Evolutionary conservation across 2,113 vertebrate species (phyloP).

Genomic region (Picathartes gymnocephalus): DNA sequence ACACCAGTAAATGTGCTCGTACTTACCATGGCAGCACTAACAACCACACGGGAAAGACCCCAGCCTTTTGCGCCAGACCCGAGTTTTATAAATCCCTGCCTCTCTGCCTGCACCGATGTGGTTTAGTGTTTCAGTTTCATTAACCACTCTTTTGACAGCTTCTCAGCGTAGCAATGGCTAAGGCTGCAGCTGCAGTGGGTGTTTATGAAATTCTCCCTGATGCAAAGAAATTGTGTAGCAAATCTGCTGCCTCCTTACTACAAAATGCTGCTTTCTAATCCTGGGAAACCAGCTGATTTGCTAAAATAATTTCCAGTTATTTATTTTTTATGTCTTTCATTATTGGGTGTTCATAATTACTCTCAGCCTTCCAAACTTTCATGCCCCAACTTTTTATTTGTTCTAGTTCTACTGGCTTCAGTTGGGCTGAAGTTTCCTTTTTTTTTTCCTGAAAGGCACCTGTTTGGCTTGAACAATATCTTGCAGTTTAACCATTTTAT

Average conservation of each 20-base stretch:
- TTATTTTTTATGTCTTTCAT: slow-evolving; percentile 25
- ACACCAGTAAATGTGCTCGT: neutral
- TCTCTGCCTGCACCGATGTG: neutral
- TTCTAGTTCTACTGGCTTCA: neutral
- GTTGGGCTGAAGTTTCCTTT: neutral
- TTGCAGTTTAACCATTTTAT: slow-evolving; percentile 11
- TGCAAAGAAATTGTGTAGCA: neutral
- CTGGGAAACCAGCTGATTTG: neutral
- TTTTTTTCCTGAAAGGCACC: neutral
- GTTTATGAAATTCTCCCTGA: neutral
- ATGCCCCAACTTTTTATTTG: neutral
- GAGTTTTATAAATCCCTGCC: neutral
- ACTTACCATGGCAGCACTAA: neutral
- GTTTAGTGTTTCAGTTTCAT: slow-evolving; percentile 1
- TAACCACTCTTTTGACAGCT: neutral
- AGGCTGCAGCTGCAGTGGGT: neutral
- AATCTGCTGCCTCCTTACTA: neutral
- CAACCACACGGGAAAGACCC: neutral
- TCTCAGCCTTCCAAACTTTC: neutral
- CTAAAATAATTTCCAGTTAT: slow-evolving; percentile 1
- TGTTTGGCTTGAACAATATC: slow-evolving; percentile 26
- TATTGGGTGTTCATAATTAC: slow-evolving; percentile 12
- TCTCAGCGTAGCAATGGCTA: neutral
- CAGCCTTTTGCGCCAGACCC: neutral
- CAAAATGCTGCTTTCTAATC: neutral